Evolutionary conservation across 2,797 vertebrate species (phyloP).

Genomic region (Falco novaeseelandiae): DNA sequence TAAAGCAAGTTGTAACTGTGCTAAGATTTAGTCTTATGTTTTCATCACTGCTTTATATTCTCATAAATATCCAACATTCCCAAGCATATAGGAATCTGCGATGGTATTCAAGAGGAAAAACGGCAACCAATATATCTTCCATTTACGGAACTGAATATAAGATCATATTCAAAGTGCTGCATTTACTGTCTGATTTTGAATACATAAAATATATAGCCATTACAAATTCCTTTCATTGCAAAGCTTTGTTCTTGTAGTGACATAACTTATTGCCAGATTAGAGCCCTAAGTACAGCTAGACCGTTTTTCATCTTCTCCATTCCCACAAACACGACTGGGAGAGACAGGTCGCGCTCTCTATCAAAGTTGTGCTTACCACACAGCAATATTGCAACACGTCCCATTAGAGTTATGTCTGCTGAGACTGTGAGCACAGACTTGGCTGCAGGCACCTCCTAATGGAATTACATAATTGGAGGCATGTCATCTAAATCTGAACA

Average conservation of each 20-base stretch:
- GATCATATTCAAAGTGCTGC: slow-evolving; percentile 68
- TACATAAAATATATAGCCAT: slow-evolving; percentile 67
- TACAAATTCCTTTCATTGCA: slow-evolving; percentile 65
- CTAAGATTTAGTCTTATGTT: slow-evolving; percentile 64
- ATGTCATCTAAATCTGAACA: slow-evolving; percentile 75
- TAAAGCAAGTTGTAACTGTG: slow-evolving; percentile 70
- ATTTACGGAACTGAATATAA: slow-evolving; percentile 63
- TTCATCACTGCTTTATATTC: slow-evolving; percentile 66
- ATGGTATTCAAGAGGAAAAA: slow-evolving; percentile 61
- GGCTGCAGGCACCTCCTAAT: slow-evolving; percentile 67
- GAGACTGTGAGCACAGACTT: slow-evolving; percentile 56
- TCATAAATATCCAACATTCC: slow-evolving; percentile 64
- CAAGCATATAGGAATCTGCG: slow-evolving; percentile 64
- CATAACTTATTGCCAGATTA: slow-evolving; percentile 69
- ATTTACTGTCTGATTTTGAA: slow-evolving; percentile 66
- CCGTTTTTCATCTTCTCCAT: slow-evolving; percentile 46
- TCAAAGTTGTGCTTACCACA: slow-evolving; percentile 58
- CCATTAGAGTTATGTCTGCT: slow-evolving; percentile 45
- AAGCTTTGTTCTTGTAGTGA: slow-evolving; percentile 66
- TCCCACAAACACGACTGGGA: slow-evolving; percentile 44
- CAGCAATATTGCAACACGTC: slow-evolving; percentile 48
- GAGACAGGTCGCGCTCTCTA: slow-evolving; percentile 62
- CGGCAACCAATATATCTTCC: slow-evolving; percentile 63
- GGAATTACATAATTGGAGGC: slow-evolving; percentile 74
- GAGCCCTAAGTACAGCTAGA: slow-evolving; percentile 3